phyloP scores from a whole-genome alignment of 1,140 invertebrate species.

The Lasaia peninsularis region DNA sequence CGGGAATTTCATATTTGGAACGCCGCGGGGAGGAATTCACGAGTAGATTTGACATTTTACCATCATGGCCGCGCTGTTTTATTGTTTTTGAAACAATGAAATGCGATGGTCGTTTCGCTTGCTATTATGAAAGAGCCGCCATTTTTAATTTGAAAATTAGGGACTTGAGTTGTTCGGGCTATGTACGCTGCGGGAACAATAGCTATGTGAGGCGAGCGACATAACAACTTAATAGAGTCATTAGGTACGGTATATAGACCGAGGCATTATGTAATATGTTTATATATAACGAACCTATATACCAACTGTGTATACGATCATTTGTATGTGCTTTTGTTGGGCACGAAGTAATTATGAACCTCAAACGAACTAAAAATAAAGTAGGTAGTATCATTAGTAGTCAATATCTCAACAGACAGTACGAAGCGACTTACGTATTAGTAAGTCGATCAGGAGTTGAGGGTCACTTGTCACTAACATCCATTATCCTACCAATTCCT shows the following conservation, averaged over 20 bases:
- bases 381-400: too few relatives aligned
- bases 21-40: slow-evolving; percentile 64
- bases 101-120: slow-evolving; percentile 53
- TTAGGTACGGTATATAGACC: slow-evolving; percentile 9
- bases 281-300: too few relatives aligned
- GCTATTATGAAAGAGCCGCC: slow-evolving; percentile 62
- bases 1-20: slow-evolving; percentile 70
- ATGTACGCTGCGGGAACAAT: slow-evolving; percentile 18
- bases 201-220: slow-evolving; percentile 6
- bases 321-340: too few relatives aligned
- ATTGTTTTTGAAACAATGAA: slow-evolving; percentile 72
- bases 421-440: too few relatives aligned
- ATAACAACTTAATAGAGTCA: slow-evolving; percentile 22
- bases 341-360: too few relatives aligned
- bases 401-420: too few relatives aligned
- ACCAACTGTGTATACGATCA: too few relatives aligned
- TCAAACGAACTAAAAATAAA: too few relatives aligned
- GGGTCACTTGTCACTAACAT: too few relatives aligned
- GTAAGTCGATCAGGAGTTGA: too few relatives aligned
- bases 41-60: slow-evolving; percentile 64
- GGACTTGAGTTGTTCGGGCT: slow-evolving; percentile 29
- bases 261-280: neutral
- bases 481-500: too few relatives aligned
- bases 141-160: slow-evolving; percentile 73
- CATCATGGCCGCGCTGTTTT: slow-evolving; percentile 64